Evolutionary conservation across 2,797 vertebrate species (phyloP), one percentile per base, ranked within the genome.

Genomic region (Melanotaenia trifasciata): DNA sequence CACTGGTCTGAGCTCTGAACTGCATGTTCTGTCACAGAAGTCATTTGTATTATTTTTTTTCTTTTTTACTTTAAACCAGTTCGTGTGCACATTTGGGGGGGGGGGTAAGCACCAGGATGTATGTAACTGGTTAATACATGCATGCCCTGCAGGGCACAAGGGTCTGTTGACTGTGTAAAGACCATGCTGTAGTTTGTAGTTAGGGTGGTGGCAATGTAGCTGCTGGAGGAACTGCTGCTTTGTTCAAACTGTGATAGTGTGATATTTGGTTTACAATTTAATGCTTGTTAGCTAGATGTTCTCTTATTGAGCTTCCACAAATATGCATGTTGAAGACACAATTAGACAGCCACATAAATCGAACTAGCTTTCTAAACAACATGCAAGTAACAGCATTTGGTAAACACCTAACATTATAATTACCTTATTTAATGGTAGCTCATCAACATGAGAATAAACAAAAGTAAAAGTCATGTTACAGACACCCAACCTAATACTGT

Each of bases 261-360:
- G 64, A 79, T 64, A 64, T 79, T 83, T 79, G 72, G 67, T 78
- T 35, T 16, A 2, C 4, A 45, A 20, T 20, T 45, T 45, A 9
- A n/a, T 11, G 67, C 53, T 32, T 57, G 67, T 80, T 84, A 74
- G 53, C 74, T 76, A 45, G 74, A 71, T 70, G 60, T 68, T 72
- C 35, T 53, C 38, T 50, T 58, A 72, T 24, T 6, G 16, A 61
- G 57, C n/a, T 2, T 66, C 28, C 47, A 38, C 43, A 56, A 61
- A 18, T 57, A 35, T 10, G 32, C 61, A 64, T 45, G 65, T 67
- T 54, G 24, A 26, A 24, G 16, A 20, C 45, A 47, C 7, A 47
- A n/a, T 47, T 20, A 20, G 16, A 47, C 8, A 16, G 45, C 6
- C 2, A 20, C 20, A 47, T 45, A 8, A 47, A 47, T n/a, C 2